Base-by-base conservation (phyloP, 1,140 invertebrate genomes). In the Hycleus phaleratus region DNA sequence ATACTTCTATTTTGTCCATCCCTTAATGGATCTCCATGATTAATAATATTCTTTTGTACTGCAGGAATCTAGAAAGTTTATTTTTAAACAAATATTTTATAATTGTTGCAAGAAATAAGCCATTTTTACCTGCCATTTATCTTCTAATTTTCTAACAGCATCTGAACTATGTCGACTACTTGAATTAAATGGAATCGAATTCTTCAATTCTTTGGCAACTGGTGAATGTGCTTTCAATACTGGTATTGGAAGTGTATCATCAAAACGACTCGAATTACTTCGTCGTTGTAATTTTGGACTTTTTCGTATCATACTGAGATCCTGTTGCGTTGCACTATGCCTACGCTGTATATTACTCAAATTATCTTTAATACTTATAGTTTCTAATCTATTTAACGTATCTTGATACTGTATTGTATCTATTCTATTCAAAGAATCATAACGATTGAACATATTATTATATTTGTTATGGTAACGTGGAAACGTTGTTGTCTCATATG, bases 41-140 rank as follows among this genome's bases (percentile, higher is more conserved):
- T 78, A 39, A 80, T 57, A 59, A 79, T 78, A 69, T 79, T 81
- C 68, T 78, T 80, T 66, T 81, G 78, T 39, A 79, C 78, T 0
- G 71, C 77, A 0, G 78, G 78, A 26, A 79, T 61, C 69, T 71
- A 51, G 46, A 65, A 63, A 24, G 26, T 47, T 47, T 10, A 50
- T 3, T 18, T 18, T 18, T 18, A 18, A 18, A 18, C 1, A 18
- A 1, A 18, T 1, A 18, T 18, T 18, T 18, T 18, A 18, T 18
- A 18, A 18, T 18, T 18, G 18, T 18, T 18, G 18, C 18, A 18
- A 18, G 18, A 18, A 18, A 18, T 18, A 18, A 18, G 18, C 11
- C 42, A 26, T 53, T 47, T 25, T 43, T 10, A 63, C 63, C 65
- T 77, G 73, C 79, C 79, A 81, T 64, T 78, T 78, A 60, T 79